Evolutionary conservation across 2,888 invertebrate genomes (phyloP).

Genomic region (Harpagoxenus sublaevis): DNA sequence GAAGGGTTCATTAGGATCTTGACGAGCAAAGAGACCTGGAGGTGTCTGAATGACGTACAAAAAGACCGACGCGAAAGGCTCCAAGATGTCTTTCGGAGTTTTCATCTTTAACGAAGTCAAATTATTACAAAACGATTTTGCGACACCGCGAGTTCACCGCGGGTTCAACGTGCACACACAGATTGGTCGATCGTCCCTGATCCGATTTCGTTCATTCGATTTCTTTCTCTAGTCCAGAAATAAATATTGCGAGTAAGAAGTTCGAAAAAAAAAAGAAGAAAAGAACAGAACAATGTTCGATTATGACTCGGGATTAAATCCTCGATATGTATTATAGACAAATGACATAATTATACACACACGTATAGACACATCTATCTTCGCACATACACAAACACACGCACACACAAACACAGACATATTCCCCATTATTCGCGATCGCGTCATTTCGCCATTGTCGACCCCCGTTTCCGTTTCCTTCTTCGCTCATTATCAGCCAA

Average conservation of each 20-base stretch:
- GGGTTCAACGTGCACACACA: not conserved
- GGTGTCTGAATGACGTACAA: not conserved
- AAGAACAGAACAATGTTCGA: not conserved
- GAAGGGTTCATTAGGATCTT: not conserved
- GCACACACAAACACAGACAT: not conserved
- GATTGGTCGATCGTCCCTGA: not conserved
- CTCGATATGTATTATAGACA: not conserved
- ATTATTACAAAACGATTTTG: not conserved
- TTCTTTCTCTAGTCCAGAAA: not conserved
- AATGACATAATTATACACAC: not conserved
- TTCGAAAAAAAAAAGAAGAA: not conserved
- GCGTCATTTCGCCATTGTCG: conserved; percentile 19
- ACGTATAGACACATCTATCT: too few species aligned
- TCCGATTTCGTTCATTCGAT: not conserved
- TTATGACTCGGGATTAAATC: conserved; percentile 47
- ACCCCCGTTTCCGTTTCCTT: conserved; percentile 39
- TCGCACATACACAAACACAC: not conserved
- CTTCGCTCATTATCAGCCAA: conserved; percentile 38
- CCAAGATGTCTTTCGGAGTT: not conserved
- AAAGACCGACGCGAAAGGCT: not conserved
- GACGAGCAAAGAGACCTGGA: not conserved
- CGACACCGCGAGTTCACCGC: not conserved
- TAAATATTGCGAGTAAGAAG: not conserved
- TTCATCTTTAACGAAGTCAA: not conserved
- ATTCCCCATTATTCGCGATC: conserved; percentile 1